Conservation (phyloP, 2,797 vertebrate genomes). For the Carcharodon carcharias region DNA sequence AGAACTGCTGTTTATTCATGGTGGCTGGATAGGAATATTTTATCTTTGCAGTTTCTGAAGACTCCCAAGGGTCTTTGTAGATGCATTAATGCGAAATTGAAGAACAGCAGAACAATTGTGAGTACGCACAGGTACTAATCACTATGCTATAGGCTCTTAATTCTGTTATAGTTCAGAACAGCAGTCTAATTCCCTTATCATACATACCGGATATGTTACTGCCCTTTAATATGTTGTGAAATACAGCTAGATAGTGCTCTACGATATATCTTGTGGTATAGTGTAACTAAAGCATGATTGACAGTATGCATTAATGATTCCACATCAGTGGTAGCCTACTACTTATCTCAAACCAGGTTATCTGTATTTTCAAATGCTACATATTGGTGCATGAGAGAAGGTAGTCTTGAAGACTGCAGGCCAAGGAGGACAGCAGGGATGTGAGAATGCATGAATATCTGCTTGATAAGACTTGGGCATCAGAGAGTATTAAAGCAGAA, state of each 20-base stretch:
- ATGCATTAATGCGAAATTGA: not conserved
- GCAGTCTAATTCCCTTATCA: not conserved
- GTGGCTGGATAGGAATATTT: slow-evolving; percentile 15
- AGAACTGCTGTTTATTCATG: not conserved
- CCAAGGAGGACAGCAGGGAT: not conserved
- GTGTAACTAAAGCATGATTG: not conserved
- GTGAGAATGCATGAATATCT: not conserved
- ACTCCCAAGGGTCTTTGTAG: not conserved
- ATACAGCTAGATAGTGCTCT: not conserved
- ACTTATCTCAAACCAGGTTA: not conserved
- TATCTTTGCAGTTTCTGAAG: not conserved
- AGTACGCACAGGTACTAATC: not conserved
- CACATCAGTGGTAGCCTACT: not conserved
- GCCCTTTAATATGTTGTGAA: not conserved
- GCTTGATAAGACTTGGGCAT: not conserved
- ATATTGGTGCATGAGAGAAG: not conserved
- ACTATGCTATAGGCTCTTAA: not conserved
- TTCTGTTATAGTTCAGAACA: not conserved
- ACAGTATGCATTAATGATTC: not conserved
- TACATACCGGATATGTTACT: not conserved
- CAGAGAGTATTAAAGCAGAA: not conserved
- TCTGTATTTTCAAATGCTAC: not conserved
- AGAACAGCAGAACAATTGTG: not conserved
- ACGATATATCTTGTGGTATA: not conserved
- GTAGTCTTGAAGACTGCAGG: not conserved